Conservation (phyloP, 2,888 invertebrate species). For the Microplitis deprimator region DNA sequence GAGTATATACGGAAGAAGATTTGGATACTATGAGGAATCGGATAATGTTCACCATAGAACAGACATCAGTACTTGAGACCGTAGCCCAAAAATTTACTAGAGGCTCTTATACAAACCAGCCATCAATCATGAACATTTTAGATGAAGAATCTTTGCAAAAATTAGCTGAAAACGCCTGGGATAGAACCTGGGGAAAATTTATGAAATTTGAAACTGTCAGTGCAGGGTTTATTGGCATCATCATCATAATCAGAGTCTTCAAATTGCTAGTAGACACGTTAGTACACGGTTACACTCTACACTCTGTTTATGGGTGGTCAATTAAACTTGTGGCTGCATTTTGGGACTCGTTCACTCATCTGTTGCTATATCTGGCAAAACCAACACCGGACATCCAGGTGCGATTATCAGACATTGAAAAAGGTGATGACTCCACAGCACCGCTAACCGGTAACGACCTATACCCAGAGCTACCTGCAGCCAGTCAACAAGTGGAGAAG, state of each 20-base stretch:
- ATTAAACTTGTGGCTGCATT: background rate
- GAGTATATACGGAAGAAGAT: conserved; percentile 38
- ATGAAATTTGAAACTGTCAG: conserved; percentile 30
- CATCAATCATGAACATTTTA: conserved; percentile 31
- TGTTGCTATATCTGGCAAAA: conserved; percentile 18
- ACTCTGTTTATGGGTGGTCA: too few species aligned
- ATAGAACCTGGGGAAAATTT: conserved; percentile 27
- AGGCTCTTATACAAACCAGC: too few species aligned
- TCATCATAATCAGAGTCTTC: too few species aligned
- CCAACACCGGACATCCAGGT: too few species aligned
- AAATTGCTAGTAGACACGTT: too few species aligned
- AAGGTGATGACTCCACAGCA: too few species aligned
- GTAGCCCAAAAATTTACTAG: too few species aligned
- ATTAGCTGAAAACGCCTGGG: conserved; percentile 34
- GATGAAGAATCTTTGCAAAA: conserved; percentile 41
- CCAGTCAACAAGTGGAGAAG: too few species aligned
- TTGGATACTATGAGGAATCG: conserved; percentile 35
- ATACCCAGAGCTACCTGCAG: too few species aligned
- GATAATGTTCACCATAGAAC: conserved; percentile 15
- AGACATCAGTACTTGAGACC: background rate
- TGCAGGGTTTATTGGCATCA: conserved; percentile 21
- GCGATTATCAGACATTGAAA: too few species aligned
- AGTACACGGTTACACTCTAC: too few species aligned
- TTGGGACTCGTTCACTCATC: conserved; percentile 22
- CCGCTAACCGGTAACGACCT: too few species aligned